phyloP scores from a whole-genome alignment of 2,888 invertebrate genomes.

The Drosophila formosana region DNA sequence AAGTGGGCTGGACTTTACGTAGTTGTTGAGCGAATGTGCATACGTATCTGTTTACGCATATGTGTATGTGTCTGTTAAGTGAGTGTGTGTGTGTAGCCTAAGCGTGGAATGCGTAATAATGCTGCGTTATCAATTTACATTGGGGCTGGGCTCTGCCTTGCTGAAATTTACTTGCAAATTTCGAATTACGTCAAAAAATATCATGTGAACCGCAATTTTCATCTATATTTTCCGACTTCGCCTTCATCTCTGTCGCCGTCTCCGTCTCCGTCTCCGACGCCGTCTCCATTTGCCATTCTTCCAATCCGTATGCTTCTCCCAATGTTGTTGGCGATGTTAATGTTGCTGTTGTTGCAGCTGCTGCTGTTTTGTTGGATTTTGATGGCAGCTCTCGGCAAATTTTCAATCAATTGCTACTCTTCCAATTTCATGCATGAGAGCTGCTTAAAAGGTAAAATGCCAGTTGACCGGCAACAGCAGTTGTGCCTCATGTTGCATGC shows the following conservation, averaged over 20 bases:
- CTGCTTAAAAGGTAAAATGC: conserved; percentile 79
- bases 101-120: conserved; percentile 59
- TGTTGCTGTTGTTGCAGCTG: conserved; percentile 22
- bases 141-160: conserved; percentile 36
- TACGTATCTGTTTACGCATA: conserved; percentile 8
- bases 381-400: conserved; percentile 69
- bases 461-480: conserved; percentile 67
- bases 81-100: conserved; percentile 12
- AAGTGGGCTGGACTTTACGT: conserved; percentile 48
- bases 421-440: conserved; percentile 80
- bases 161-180: conserved; percentile 72
- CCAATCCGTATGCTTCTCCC: conserved; percentile 14
- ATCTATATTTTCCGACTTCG: conserved; percentile 64
- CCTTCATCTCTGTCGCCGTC: neutral
- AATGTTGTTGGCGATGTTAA: conserved; percentile 10
- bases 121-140: conserved; percentile 71
- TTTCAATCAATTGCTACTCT: conserved; percentile 81
- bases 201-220: conserved; percentile 79
- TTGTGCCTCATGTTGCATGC: conserved; percentile 42
- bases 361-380: conserved; percentile 48
- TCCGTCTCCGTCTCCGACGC: too few relatives aligned
- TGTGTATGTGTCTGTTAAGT: neutral
- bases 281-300: neutral
- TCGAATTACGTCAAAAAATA: conserved; percentile 79
- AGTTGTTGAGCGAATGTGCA: conserved; percentile 28